Percentiles rank a stretch among this genome's conserved stretches.
Evolutionary conservation across 2,888 invertebrate species (phyloP).

Genomic region (Thecocarcelia acutangulata): DNA sequence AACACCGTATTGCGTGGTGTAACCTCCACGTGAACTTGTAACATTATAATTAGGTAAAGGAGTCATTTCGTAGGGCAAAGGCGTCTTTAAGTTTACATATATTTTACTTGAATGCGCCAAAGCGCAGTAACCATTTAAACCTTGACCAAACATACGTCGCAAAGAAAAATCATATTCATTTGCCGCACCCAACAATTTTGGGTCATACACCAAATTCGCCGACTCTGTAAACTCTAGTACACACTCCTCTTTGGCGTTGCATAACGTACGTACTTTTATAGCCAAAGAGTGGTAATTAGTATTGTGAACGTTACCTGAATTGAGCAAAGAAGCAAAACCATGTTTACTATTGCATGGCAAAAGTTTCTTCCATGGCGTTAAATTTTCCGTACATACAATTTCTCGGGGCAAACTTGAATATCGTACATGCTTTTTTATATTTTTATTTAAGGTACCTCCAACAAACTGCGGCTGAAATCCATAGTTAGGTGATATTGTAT

Average conservation of each 20-base stretch:
- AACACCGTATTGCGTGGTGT: conserved; percentile 85
- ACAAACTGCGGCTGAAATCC: conserved; percentile 87
- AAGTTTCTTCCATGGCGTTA: conserved; percentile 99
- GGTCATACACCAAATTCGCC: conserved; percentile 93
- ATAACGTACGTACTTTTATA: conserved; percentile 91
- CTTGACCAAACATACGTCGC: conserved; percentile 92
- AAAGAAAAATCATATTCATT: conserved; percentile 88
- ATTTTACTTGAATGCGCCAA: conserved; percentile 89
- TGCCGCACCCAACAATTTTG: conserved; percentile 83
- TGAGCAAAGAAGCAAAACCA: conserved; percentile 93
- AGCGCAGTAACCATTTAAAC: conserved; percentile 90
- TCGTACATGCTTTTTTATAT: conserved; percentile 83
- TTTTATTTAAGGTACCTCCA: conserved; percentile 83
- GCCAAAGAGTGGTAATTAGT: conserved; percentile 96
- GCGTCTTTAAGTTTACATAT: conserved; percentile 86
- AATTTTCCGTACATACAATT: conserved; percentile 98
- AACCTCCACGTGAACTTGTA: conserved; percentile 86
- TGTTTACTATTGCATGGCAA: conserved; percentile 95
- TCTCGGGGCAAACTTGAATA: conserved; percentile 97
- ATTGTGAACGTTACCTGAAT: conserved; percentile 94
- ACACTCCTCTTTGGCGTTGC: conserved; percentile 84
- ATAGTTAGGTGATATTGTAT: conserved; percentile 91
- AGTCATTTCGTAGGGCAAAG: conserved; percentile 85
- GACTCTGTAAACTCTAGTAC: conserved; percentile 92
- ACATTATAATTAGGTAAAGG: conserved; percentile 85